phyloP scores from a whole-genome alignment of 2,113 vertebrate genomes.

The Vanacampus margaritifer region DNA sequence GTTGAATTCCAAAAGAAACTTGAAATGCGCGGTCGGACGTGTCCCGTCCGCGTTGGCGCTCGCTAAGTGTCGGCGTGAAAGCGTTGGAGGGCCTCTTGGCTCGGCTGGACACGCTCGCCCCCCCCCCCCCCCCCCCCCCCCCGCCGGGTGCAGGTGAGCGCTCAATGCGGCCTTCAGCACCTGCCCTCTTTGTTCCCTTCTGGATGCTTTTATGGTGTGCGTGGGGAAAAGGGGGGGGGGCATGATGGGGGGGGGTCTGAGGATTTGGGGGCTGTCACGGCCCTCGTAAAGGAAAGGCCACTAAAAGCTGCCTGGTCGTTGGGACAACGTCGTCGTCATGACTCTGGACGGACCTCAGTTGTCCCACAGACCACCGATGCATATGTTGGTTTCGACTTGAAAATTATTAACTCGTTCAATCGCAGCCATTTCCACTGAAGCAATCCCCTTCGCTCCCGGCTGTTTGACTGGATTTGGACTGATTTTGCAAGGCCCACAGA shows the following conservation, averaged over 20 bases:
- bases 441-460: no score
- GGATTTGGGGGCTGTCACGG: slow-evolving; percentile 61
- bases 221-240: no score
- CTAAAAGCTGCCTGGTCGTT: slow-evolving; percentile 70
- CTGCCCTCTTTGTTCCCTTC: slow-evolving; percentile 73
- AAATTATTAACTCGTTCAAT: no score
- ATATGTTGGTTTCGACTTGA: no score
- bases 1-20: neutral
- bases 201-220: slow-evolving; percentile 72
- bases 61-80: slow-evolving; percentile 53
- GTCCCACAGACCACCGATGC: slow-evolving; percentile 9
- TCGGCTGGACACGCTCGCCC: slow-evolving; percentile 59
- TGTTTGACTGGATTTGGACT: no score
- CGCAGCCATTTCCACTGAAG: no score
- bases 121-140: slow-evolving; percentile 55
- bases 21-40: neutral
- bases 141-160: slow-evolving; percentile 77
- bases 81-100: slow-evolving; percentile 67
- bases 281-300: slow-evolving; percentile 67
- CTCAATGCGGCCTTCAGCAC: slow-evolving; percentile 70
- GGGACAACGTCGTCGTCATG: slow-evolving; percentile 58
- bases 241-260: neutral
- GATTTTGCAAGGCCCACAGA: no score
- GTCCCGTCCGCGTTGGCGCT: neutral
- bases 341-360: slow-evolving; percentile 55